Conservation (phyloP, 2,113 vertebrate genomes). For the Chunga burmeisteri region DNA sequence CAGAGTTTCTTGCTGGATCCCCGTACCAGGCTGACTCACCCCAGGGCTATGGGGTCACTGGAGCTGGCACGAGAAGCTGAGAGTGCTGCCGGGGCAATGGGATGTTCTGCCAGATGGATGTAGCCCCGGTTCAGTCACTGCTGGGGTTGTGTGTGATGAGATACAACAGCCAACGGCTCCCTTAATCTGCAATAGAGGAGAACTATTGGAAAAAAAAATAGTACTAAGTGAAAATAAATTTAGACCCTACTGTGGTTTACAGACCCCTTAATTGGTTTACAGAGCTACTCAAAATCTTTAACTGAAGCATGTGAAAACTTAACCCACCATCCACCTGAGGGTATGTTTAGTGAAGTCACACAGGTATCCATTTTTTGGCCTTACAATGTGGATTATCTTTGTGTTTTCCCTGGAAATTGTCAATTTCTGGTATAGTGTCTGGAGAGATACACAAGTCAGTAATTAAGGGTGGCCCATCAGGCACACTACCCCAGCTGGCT, state of each 20-base stretch:
- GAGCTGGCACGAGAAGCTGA: neutral
- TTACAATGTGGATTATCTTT: neutral
- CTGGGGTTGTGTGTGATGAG: neutral
- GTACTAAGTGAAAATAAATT: neutral
- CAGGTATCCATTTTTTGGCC: neutral
- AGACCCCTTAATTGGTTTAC: neutral
- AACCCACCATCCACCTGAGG: too few relatives aligned
- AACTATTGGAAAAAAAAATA: neutral
- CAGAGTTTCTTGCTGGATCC: neutral
- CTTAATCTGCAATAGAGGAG: neutral
- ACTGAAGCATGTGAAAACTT: neutral
- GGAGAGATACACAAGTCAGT: too few relatives aligned
- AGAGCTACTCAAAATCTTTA: neutral
- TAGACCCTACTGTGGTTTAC: neutral
- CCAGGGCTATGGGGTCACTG: neutral
- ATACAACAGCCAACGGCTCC: neutral
- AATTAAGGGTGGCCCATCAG: fast-evolving
- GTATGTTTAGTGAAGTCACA: neutral
- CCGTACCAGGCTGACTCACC: neutral
- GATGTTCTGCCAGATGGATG: neutral
- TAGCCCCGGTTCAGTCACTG: neutral
- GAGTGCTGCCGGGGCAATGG: neutral
- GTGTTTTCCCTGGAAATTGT: neutral
- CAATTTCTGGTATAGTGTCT: neutral
- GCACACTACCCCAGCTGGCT: fast-evolving